phyloP scores from a whole-genome alignment of 2,888 invertebrate species.

The Agrenia bidenticulata region DNA sequence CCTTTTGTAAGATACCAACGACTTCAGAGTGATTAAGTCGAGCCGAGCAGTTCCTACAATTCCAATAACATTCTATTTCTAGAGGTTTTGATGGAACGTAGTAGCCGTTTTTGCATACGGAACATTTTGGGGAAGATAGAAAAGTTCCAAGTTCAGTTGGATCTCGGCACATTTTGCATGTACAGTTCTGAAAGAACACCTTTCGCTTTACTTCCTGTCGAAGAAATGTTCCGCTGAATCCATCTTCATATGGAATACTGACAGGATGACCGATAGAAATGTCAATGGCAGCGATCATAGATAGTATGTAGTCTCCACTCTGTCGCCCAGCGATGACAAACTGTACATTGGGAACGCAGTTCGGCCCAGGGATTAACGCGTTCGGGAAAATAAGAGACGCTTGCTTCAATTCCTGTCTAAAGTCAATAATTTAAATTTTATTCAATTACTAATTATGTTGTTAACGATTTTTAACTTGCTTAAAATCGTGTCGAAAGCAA shows the following conservation, averaged over 20 bases:
- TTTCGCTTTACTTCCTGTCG: slow-evolving; percentile 16
- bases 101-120: slow-evolving; percentile 21
- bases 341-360: slow-evolving; percentile 25
- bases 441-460: not conserved
- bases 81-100: slow-evolving; percentile 12
- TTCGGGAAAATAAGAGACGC: slow-evolving; percentile 24
- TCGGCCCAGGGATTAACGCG: slow-evolving; percentile 18
- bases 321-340: slow-evolving; percentile 15
- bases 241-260: slow-evolving; percentile 17
- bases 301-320: slow-evolving; percentile 11
- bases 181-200: slow-evolving; percentile 22
- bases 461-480: too few relatives aligned
- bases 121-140: slow-evolving; percentile 26
- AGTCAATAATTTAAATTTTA: not conserved
- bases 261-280: slow-evolving; percentile 16
- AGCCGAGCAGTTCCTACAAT: slow-evolving; percentile 20
- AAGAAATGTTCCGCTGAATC: slow-evolving; percentile 19
- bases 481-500: not conserved
- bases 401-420: slow-evolving; percentile 9
- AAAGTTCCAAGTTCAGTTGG: slow-evolving; percentile 28
- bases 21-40: slow-evolving; percentile 5
- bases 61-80: slow-evolving; percentile 14
- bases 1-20: not conserved
- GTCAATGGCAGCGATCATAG: slow-evolving; percentile 15
- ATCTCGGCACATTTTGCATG: slow-evolving; percentile 27